Percentiles rank a stretch among this genome's conserved stretches.
These are phyloP conservation scores for Lepilemur ruficaudatus DNA, from an alignment of 2,797 vertebrate genomes.

Conservation along the genomic window DNA sequence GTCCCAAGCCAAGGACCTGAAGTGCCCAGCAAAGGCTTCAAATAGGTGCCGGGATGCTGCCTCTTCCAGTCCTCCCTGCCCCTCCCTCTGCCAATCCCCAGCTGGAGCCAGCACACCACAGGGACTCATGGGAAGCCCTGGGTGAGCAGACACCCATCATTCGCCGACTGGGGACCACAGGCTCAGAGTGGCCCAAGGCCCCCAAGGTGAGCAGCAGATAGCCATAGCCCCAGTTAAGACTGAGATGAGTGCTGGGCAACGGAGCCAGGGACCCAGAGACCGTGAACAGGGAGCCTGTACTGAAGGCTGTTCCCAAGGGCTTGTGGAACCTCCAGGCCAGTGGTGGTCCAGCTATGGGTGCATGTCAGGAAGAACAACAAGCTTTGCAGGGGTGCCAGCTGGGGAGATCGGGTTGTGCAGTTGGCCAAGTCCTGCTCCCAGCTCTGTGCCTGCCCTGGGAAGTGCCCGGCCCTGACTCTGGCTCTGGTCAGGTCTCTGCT, in stretches of 20 bases:
- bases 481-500: not conserved
- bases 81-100: not conserved
- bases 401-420: accelerated
- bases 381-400: accelerated
- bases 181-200: not conserved
- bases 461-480: not conserved
- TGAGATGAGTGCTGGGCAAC: not conserved
- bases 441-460: too few relatives aligned
- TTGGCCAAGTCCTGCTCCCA: not conserved
- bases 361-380: not conserved
- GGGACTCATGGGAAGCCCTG: not conserved
- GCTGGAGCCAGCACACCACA: not conserved
- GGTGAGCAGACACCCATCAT: not conserved
- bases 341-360: not conserved
- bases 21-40: not conserved
- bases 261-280: not conserved
- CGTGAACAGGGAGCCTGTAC: accelerated
- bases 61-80: not conserved
- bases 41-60: not conserved
- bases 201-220: not conserved
- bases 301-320: not conserved
- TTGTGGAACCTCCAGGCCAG: not conserved
- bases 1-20: not conserved
- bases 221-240: not conserved
- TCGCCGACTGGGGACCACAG: not conserved